Conservation (phyloP, 2,113 vertebrate species). For the Ictidomys tridecemlineatus region DNA sequence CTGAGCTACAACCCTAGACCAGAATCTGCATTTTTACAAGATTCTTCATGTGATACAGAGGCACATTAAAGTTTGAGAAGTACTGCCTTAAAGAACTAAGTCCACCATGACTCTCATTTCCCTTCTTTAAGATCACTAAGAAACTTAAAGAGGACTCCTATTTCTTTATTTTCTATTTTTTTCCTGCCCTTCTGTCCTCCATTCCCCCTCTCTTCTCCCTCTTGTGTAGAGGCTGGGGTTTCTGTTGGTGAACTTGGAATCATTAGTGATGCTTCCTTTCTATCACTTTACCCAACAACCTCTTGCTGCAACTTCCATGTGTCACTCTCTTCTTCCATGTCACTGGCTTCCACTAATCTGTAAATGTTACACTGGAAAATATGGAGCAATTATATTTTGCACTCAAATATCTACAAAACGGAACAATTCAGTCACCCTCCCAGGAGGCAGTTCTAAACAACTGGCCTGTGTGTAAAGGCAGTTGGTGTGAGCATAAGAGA, state of each 20-base stretch:
- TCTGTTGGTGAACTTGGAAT: neutral
- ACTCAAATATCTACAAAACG: constrained; percentile 53
- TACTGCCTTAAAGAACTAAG: neutral
- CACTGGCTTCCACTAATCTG: neutral
- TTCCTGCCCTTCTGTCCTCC: neutral
- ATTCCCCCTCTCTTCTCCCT: neutral
- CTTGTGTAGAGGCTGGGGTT: neutral
- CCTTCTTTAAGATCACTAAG: neutral
- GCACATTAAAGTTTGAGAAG: neutral
- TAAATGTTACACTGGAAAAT: constrained; percentile 44
- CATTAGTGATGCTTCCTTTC: constrained; percentile 13
- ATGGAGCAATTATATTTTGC: constrained; percentile 54
- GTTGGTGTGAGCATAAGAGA: neutral
- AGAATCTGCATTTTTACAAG: neutral
- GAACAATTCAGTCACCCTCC: constrained; percentile 45
- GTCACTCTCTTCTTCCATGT: neutral
- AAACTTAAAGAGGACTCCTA: neutral
- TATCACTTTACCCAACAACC: constrained; percentile 51
- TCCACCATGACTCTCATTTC: neutral
- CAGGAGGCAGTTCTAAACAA: neutral
- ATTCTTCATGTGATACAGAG: neutral
- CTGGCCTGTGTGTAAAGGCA: neutral
- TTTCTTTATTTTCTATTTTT: neutral
- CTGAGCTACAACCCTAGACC: too few species aligned
- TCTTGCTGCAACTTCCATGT: constrained; percentile 18